Base-by-base conservation (phyloP, 2,797 vertebrate species). In the Macroramphosus scolopax region DNA sequence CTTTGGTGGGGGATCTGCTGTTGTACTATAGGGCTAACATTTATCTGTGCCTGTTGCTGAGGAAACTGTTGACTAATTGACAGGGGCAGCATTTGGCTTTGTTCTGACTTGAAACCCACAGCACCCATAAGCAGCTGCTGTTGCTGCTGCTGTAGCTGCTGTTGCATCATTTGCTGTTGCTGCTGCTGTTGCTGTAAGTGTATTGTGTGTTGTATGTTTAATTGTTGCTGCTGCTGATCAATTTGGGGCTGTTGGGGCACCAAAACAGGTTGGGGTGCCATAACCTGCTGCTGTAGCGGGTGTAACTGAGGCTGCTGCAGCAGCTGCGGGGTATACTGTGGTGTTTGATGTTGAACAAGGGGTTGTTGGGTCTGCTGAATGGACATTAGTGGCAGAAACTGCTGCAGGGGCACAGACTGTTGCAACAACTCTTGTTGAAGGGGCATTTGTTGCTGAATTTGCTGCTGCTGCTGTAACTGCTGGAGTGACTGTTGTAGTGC, bases 141-240 rank as follows among this genome's bases (percentile, higher is more conserved):
- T 13, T 80, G 78, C 18, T 73, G 83, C 16, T 79, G 80, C 24
- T 77, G 78, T 15, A 56, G 62, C n/a, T 81, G 77, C 37, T 70
- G 74, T 16, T 73, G 75, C 17, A 74, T 43, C 36, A 70, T 48
- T 49, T 77, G 74, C 43, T 78, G 82, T 30, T 84, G 82, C 33
- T 82, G 79, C 49, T 77, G 74, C 43, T 78, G 82, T 30, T 84
- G 82, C 33, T 82, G 79, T 49, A 71, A 38, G 10, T 85, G 72
- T 11, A 75, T 31, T 12, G 60, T 58, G 31, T 82, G 81, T 25
- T 85, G 84, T 5, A 76, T 35, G 11, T 69, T 68, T 55, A 78
- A 44, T 38, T 85, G 78, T 13, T 79, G 68, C 40, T 80, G 83
- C 34, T 79, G 78, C 33, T 69, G 72, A 47, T 86, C 81, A 1